Base-by-base conservation (phyloP, 2,797 vertebrate species). In the Falco berigora region DNA sequence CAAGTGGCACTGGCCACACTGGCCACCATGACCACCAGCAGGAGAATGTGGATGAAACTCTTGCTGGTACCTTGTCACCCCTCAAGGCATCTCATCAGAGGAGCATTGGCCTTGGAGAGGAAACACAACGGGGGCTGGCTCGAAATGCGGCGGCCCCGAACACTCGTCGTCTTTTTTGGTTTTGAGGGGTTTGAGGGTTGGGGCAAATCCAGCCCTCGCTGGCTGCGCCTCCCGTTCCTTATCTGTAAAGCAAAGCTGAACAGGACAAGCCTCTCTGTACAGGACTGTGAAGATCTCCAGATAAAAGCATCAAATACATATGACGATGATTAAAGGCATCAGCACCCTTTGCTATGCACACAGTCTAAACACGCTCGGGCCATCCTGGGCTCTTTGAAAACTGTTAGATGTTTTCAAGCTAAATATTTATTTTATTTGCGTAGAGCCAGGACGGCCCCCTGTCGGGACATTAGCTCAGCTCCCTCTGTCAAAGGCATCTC, bases 121-220 rank as follows among this genome's bases (percentile, higher is more conserved):
- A 32, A 72, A 8, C 28, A 30, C 61, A 42, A 63, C 44, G 47
- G 7, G 15, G 14, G 6, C 23, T 59, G 36, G 27, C 19, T 73
- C 1, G 0, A 68, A 91, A 53, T 0, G 0, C 25, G 18, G 49
- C 1, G 2, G 2, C 34, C 34, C 25, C 2, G 0, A 85, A 42
- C 10, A 3, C 34, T 32, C 10, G 0, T 59, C 40, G 50, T 68
- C 21, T 9, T 40, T 40, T 40, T 40, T 40, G 40, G 40, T 14
- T 40, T 40, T 40, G 40, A 40, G 40, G 40, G 40, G 40, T 40
- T 40, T 40, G 40, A 12, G 42, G 69, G 42, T 7, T 27, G 49
- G 52, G 75, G 50, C 28, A 44, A 73, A 69, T 63, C 62, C 66
- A 78, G 49, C 21, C 73, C 30, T 27, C 1, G 2, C 30, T 74